Percentiles rank a stretch among this genome's conserved stretches.
phyloP scores from a whole-genome alignment of 2,797 vertebrate genomes.

The Lithobates sylvaticus region DNA sequence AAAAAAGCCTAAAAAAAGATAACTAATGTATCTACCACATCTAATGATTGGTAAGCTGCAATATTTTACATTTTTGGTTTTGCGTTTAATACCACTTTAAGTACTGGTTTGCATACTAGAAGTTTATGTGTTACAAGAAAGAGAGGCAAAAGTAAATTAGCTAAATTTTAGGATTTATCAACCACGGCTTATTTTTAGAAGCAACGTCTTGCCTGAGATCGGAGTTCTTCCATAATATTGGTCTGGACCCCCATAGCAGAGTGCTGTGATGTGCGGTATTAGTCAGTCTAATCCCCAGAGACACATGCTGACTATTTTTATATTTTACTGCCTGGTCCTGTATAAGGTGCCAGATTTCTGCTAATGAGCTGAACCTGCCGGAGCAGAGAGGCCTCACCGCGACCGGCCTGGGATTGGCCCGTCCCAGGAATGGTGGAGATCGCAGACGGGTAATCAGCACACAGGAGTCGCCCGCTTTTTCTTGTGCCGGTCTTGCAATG shows the following conservation, averaged over 20 bases:
- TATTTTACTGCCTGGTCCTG: constrained; percentile 35
- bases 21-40: no score
- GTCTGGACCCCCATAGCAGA: background rate
- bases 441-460: background rate
- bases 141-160: background rate
- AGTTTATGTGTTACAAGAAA: background rate
- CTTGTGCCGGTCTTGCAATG: no score
- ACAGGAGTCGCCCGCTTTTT: no score
- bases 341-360: constrained; percentile 44
- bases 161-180: background rate
- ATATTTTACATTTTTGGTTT: no score
- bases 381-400: background rate
- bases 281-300: constrained; percentile 44
- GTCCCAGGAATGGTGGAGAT: background rate
- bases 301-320: constrained; percentile 57
- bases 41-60: no score
- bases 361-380: constrained; percentile 43
- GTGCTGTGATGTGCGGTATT: background rate
- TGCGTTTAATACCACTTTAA: no score
- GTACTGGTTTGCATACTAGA: no score
- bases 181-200: background rate
- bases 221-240: background rate
- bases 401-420: background rate
- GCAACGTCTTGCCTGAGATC: no score
- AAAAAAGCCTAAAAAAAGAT: no score